A percentile compares a stretch with the other conserved stretches of the same genome.
phyloP scores from a whole-genome alignment of 2,888 invertebrate genomes.

The Hanleya hanleyi region DNA sequence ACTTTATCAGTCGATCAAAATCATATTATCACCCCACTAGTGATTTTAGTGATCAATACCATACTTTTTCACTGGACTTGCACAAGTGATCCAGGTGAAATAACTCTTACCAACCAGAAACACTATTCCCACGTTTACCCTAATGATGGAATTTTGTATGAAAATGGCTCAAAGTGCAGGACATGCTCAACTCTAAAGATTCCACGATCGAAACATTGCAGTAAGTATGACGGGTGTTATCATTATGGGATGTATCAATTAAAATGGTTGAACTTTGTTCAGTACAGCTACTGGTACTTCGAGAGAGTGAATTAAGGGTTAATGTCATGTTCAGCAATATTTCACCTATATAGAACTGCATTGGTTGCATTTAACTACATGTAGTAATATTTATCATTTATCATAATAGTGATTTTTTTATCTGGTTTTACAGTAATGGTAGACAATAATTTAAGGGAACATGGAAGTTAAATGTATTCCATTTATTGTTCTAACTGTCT shows the following conservation, averaged over 20 bases:
- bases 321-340: no score
- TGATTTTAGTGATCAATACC: slow-evolving; percentile 53
- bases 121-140: slow-evolving; percentile 48
- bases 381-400: no score
- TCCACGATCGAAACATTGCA: slow-evolving; percentile 70
- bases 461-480: not conserved
- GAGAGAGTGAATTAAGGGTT: no score
- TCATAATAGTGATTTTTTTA: no score
- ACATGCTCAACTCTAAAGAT: slow-evolving; percentile 65
- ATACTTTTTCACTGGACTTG: slow-evolving; percentile 60
- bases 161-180: slow-evolving; percentile 45
- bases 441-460: no score
- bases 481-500: not conserved
- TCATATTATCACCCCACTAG: slow-evolving; percentile 58
- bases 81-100: slow-evolving; percentile 62
- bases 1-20: slow-evolving; percentile 55
- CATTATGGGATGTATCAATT: no score
- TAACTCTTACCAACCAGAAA: slow-evolving; percentile 49
- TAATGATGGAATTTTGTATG: slow-evolving; percentile 59
- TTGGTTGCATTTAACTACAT: no score
- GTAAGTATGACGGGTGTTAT: no score
- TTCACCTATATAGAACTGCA: no score
- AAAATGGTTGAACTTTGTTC: no score
- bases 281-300: no score
- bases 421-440: no score